Percentiles rank a stretch among this genome's conserved stretches.
Conservation (phyloP, 2,888 invertebrate species). For the Mechanitis messenoides region DNA sequence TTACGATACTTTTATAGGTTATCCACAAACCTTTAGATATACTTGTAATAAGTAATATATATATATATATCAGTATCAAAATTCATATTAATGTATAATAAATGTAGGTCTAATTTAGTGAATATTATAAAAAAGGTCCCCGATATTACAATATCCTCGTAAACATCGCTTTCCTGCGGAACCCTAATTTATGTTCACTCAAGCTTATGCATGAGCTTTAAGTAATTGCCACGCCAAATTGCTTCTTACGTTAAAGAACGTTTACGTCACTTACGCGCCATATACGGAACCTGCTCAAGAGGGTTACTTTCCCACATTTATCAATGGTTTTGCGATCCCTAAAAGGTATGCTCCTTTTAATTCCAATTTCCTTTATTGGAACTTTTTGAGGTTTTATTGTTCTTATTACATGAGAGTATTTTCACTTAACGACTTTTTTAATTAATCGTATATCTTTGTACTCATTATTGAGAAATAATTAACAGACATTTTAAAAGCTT, state of each 20-base stretch:
- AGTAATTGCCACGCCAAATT: conserved; percentile 24
- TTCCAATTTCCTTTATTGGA: conserved; percentile 3
- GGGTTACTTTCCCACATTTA: neutral
- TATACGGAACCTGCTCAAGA: neutral
- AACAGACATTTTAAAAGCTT: too few species aligned
- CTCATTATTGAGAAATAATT: neutral
- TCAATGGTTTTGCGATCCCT: conserved; percentile 2
- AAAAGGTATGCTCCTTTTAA: conserved; percentile 3
- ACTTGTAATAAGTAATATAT: too few species aligned
- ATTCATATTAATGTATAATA: too few species aligned
- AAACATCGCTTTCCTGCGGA: neutral
- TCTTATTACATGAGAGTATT: neutral
- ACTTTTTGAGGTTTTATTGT: neutral
- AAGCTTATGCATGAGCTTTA: neutral
- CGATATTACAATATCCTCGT: too few species aligned
- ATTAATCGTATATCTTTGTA: too few species aligned
- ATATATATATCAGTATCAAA: too few species aligned
- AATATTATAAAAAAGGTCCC: too few species aligned
- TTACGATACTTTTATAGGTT: too few species aligned
- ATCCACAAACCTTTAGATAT: too few species aligned
- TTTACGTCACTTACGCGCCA: conserved; percentile 18
- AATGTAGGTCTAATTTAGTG: too few species aligned
- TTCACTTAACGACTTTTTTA: neutral
- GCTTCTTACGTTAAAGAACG: conserved; percentile 21
- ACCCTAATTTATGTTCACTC: neutral